Conservation (phyloP, 2,113 vertebrate genomes). For the Cromileptes altivelis region DNA sequence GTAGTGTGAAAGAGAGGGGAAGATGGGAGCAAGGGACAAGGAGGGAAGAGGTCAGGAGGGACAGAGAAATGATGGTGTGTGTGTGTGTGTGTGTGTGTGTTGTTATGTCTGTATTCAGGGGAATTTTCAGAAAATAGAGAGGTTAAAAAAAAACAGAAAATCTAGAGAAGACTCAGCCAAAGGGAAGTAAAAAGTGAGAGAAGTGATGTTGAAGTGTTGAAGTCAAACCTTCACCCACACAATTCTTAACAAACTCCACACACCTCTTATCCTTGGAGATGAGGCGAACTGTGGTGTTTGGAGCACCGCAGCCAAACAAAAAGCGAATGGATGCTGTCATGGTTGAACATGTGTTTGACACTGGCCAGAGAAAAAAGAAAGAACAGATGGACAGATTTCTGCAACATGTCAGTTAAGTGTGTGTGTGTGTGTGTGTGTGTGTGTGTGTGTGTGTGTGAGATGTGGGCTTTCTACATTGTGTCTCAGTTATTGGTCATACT, state of each 20-base stretch:
- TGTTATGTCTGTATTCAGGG: not conserved
- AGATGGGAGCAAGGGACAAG: constrained; percentile 59
- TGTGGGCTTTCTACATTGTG: constrained; percentile 57
- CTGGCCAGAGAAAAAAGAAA: not conserved
- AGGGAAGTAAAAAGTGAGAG: constrained; percentile 5
- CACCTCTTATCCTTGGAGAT: not conserved
- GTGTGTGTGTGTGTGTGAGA: constrained; percentile 23
- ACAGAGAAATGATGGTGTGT: constrained; percentile 7
- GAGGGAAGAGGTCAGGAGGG: constrained; percentile 34
- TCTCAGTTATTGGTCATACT: constrained; percentile 73
- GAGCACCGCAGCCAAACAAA: not conserved
- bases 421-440: not conserved
- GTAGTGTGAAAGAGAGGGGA: constrained; percentile 67
- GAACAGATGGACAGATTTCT: constrained; percentile 25
- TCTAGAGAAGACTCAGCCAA: not conserved
- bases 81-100: not conserved
- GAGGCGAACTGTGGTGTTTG: not conserved
- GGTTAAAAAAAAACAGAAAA: not conserved
- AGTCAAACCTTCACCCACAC: constrained; percentile 15
- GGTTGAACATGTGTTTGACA: not conserved
- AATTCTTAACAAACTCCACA: constrained; percentile 2
- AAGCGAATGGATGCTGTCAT: constrained; percentile 1
- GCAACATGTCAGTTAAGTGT: constrained; percentile 43
- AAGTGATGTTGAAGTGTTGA: not conserved
- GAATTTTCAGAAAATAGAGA: not conserved